A percentile compares a stretch with the other conserved stretches of the same genome.
These are phyloP conservation scores for Grammomys surdaster DNA, from an alignment of 2,113 vertebrate genomes.

Conservation along the genomic window DNA sequence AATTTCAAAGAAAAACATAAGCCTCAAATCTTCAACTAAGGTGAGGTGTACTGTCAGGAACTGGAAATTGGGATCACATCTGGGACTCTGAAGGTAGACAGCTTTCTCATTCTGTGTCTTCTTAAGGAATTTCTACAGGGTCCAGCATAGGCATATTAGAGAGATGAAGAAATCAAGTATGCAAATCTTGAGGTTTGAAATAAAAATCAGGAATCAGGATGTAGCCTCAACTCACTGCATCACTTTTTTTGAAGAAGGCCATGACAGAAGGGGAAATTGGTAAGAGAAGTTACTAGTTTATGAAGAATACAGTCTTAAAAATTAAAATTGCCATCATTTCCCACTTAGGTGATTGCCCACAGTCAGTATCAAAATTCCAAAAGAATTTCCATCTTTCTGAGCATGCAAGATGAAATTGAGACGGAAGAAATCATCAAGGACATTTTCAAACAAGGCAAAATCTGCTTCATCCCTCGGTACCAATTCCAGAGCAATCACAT, in stretches of 20 bases:
- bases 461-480: constrained; percentile 96
- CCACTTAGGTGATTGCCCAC: constrained; percentile 90
- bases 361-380: constrained; percentile 89
- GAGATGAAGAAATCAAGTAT: neutral
- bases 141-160: neutral
- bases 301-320: neutral
- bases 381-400: constrained; percentile 95
- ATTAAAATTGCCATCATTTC: neutral
- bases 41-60: no score
- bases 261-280: neutral
- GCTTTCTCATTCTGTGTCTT: neutral
- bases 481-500: constrained; percentile 90
- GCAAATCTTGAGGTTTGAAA: neutral
- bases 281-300: neutral
- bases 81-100: neutral
- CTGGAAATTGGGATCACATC: neutral
- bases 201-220: neutral
- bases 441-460: constrained; percentile 91
- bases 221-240: rapidly evolving
- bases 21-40: neutral
- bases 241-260: neutral
- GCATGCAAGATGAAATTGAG: constrained; percentile 94
- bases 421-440: constrained; percentile 93
- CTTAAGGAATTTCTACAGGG: neutral
- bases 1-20: neutral